Percentiles rank a stretch among this genome's conserved stretches.
These are phyloP conservation scores for Drosophila phalerata DNA, from an alignment of 2,888 invertebrate species.

Conservation along the genomic window DNA sequence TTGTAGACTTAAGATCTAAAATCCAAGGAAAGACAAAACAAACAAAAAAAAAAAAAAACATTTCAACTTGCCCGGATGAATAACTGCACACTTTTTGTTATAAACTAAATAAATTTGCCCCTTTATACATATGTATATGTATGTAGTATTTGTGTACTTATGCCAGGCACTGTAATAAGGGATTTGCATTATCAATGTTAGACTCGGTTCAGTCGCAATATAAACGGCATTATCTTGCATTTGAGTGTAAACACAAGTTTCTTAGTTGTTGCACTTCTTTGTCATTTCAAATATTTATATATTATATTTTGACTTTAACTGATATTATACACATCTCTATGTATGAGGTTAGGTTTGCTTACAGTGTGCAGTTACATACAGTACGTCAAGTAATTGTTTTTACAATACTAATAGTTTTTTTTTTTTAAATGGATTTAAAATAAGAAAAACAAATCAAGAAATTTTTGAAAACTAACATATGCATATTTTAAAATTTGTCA, in stretches of 20 bases:
- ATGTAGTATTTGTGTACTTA: conserved; percentile 11
- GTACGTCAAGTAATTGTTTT: background rate
- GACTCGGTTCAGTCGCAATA: conserved; percentile 3
- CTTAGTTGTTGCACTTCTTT: background rate
- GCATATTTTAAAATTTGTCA: no score
- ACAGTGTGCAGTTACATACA: conserved; percentile 3
- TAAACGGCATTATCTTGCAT: conserved; percentile 6
- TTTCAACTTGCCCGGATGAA: conserved; percentile 39
- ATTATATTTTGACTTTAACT: background rate
- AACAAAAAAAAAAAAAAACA: conserved; percentile 7
- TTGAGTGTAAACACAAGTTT: conserved; percentile 7
- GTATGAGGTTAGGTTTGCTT: conserved; percentile 11
- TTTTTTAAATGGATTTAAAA: no score
- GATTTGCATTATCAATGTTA: conserved; percentile 12
- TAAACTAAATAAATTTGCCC: background rate
- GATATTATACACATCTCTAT: background rate
- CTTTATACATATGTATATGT: no score
- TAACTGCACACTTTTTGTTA: conserved; percentile 22
- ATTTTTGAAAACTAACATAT: no score
- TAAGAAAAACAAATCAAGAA: no score
- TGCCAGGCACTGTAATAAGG: conserved; percentile 7
- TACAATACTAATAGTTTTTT: no score
- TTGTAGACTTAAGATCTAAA: conserved; percentile 52
- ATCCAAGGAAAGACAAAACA: conserved; percentile 32
- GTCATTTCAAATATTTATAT: background rate